Evolutionary conservation across 2,797 vertebrate species (phyloP), one percentile per base, ranked within the genome.

Genomic region (Amphiprion clarkii): DNA sequence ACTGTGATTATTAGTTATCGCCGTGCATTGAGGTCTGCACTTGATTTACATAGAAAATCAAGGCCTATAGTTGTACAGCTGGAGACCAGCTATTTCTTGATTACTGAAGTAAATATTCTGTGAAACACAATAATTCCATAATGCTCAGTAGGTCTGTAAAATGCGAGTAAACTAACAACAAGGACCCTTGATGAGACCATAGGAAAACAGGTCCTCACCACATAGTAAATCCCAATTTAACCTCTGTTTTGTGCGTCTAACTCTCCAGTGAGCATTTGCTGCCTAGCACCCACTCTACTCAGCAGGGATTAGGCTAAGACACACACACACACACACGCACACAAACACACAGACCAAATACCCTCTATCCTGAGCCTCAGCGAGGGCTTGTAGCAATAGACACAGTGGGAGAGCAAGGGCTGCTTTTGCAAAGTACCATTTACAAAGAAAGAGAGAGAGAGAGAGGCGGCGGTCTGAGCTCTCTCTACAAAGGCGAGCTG

Each of bases 201-300:
- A 42, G 67, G 13, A 76, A 74, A 78, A 70, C 67, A 73, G 11
- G 13, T 16, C 56, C 14, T 17, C 29, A 12, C 59, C 31, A 61
- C 52, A 65, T 21, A 62, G 70, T 65, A 66, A 77, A 73, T 73
- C 77, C 66, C 65, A 71, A 69, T 80, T 65, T 66, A 81, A 83
- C 76, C 72, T 59, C 52, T 88, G 86, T 78, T 84, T 68, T 80
- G 78, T 87, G 71, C 71, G 6, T 89, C 67, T 58, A 89, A 89
- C 88, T 94, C 93, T 83, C 92, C 44, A 49, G 78, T 81, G 93
- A 87, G 75, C 76, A 57, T 68, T 80, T 76, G 94, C 93, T 95
- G 93, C 94, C 89, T 93, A 94, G 95, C 94, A 93, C 87, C 91
- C 51, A 82, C 81, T 82, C 74, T 67, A 67, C 90, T 92, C 93